phyloP scores from a whole-genome alignment of 2,113 vertebrate genomes.

The Dasyprocta punctata region DNA sequence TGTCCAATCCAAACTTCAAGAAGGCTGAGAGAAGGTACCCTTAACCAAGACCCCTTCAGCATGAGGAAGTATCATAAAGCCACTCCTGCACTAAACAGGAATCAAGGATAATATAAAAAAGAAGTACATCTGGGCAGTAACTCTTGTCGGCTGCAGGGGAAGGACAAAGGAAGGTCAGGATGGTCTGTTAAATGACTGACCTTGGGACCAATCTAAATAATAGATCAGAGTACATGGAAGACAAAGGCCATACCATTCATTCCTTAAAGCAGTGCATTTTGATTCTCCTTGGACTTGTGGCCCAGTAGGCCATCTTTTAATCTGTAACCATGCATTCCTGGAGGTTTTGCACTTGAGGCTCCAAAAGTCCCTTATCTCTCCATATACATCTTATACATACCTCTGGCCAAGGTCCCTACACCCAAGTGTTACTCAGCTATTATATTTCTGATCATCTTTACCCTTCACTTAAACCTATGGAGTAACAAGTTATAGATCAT shows the following conservation, averaged over 20 bases:
- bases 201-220: too few species aligned
- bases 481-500: background rate
- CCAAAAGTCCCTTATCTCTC: background rate
- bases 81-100: background rate
- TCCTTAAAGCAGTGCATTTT: background rate
- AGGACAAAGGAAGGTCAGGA: background rate
- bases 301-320: background rate
- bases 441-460: background rate
- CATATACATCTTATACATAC: background rate
- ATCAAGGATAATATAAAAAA: background rate
- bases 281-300: background rate
- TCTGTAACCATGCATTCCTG: background rate
- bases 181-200: background rate
- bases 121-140: background rate
- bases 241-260: background rate
- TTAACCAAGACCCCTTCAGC: background rate
- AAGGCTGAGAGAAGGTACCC: background rate
- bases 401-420: background rate
- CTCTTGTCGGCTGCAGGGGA: background rate
- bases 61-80: background rate
- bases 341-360: background rate
- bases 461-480: slow-evolving; percentile 10
- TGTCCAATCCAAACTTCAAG: background rate
- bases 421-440: background rate
- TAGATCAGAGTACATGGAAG: background rate